A percentile compares a stretch with the other conserved stretches of the same genome.
Evolutionary conservation across 2,797 vertebrate species (phyloP).

Genomic region (Paguma larvata): DNA sequence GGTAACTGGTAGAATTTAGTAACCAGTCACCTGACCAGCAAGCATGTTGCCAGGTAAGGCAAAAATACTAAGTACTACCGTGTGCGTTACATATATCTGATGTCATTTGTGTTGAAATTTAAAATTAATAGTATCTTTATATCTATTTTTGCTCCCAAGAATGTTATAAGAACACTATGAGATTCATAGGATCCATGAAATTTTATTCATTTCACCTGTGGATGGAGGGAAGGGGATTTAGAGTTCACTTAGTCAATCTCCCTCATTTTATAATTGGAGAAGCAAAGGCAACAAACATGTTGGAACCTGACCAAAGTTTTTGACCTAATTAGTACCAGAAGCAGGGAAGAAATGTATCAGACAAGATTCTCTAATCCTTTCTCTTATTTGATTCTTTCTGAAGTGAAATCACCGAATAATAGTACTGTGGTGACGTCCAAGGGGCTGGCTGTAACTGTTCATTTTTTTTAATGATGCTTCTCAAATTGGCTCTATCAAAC

Average conservation of each 20-base stretch:
- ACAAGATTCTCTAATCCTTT: background rate
- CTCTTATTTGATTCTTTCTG: constrained; percentile 25
- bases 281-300: background rate
- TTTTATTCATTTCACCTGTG: background rate
- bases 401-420: background rate
- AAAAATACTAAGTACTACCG: background rate
- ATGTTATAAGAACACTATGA: background rate
- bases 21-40: background rate
- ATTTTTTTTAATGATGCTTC: background rate
- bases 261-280: background rate
- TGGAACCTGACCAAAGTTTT: background rate
- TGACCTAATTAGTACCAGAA: background rate
- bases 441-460: background rate
- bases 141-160: background rate
- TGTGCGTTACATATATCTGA: background rate
- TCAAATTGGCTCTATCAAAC: constrained; percentile 26
- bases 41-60: background rate
- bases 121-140: background rate
- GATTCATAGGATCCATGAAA: background rate
- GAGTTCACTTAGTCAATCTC: background rate
- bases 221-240: background rate
- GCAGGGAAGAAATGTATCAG: background rate
- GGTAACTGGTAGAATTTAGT: background rate
- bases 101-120: background rate
- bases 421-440: background rate